Evolutionary conservation across 2,888 invertebrate genomes (phyloP).

Genomic region (Lepeophtheirus nordmannii): DNA sequence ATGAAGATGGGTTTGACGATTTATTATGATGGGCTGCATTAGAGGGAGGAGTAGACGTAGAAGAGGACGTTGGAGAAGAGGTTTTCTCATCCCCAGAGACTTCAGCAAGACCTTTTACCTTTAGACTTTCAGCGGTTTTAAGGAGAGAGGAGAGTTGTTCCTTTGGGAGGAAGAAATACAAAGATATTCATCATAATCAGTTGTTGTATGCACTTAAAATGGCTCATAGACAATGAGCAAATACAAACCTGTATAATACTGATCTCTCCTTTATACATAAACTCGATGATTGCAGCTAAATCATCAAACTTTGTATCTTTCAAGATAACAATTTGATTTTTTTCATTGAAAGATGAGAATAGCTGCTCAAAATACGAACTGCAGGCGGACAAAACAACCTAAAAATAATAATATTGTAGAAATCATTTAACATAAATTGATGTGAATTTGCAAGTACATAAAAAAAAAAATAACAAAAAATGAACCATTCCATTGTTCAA

Average conservation of each 20-base stretch:
- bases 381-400: slow-evolving; percentile 78
- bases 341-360: slow-evolving; percentile 61
- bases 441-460: not conserved
- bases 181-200: not conserved
- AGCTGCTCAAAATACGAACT: slow-evolving; percentile 78
- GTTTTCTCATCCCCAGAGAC: slow-evolving; percentile 51
- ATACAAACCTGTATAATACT: slow-evolving; percentile 73
- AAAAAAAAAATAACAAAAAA: not conserved
- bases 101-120: slow-evolving; percentile 78
- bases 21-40: not conserved
- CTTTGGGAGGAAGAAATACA: slow-evolving; percentile 39
- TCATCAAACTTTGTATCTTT: slow-evolving; percentile 81
- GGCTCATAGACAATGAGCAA: slow-evolving; percentile 26
- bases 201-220: not conserved
- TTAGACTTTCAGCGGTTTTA: slow-evolving; percentile 78
- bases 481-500: not conserved
- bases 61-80: slow-evolving; percentile 36
- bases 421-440: not conserved
- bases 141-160: slow-evolving; percentile 68
- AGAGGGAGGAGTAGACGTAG: not conserved
- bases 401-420: slow-evolving; percentile 30
- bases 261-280: slow-evolving; percentile 91
- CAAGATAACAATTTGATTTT: slow-evolving; percentile 65
- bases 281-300: slow-evolving; percentile 72
- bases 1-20: not conserved